phyloP scores from a whole-genome alignment of 1,140 invertebrate genomes.

The Leptinotarsa lineolata region DNA sequence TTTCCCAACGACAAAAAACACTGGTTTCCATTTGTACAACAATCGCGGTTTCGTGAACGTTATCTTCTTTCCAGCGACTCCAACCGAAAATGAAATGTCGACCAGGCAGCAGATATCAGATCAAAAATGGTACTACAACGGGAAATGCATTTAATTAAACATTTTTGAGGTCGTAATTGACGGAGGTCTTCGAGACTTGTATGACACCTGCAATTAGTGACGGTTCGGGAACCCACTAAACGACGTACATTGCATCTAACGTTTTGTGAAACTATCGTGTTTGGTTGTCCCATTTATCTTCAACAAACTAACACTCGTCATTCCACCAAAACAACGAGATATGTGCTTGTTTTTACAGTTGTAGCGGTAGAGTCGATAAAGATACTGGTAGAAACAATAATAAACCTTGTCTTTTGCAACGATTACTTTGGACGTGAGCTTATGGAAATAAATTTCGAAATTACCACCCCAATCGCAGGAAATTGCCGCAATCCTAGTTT shows the following conservation, averaged over 20 bases:
- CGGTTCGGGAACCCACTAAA: constrained; percentile 48
- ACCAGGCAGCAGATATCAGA: constrained; percentile 38
- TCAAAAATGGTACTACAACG: constrained; percentile 47
- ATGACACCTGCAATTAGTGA: constrained; percentile 49
- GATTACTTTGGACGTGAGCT: no score
- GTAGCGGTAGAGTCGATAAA: no score
- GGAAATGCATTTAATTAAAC: constrained; percentile 50
- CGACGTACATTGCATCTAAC: constrained; percentile 27
- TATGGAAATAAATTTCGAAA: no score
- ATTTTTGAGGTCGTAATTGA: constrained; percentile 46
- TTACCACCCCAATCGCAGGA: no score
- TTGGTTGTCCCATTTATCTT: background rate
- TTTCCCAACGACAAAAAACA: no score
- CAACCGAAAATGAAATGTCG: background rate
- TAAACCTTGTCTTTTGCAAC: no score
- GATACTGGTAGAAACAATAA: no score
- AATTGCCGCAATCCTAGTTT: no score
- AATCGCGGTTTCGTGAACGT: background rate
- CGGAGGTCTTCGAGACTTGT: constrained; percentile 39
- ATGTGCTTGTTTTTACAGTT: no score
- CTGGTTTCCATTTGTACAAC: no score
- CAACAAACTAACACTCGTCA: background rate
- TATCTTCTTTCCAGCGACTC: background rate
- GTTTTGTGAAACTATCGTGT: constrained; percentile 5
- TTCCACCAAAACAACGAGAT: no score